Conservation (phyloP, 2,113 vertebrate genomes). For the Peromyscus californicus region DNA sequence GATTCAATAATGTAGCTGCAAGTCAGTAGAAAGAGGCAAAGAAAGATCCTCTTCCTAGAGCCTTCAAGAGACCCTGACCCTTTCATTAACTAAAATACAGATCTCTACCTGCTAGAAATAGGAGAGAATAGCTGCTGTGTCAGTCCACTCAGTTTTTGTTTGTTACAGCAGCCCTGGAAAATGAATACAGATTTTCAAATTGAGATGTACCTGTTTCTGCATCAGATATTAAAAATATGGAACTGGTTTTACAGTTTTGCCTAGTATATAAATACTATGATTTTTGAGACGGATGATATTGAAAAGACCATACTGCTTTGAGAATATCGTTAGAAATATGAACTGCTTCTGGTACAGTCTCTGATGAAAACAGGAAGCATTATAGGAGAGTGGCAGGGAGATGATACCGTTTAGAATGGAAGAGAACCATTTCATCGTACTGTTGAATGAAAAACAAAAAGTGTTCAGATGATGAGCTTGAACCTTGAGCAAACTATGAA, state of each 20-base stretch:
- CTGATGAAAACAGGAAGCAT: background rate
- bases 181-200: background rate
- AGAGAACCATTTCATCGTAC: background rate
- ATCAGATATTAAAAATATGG: background rate
- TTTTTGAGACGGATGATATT: background rate
- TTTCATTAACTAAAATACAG: background rate
- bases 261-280: background rate
- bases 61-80: background rate
- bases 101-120: background rate
- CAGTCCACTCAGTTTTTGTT: background rate
- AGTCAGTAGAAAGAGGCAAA: constrained; percentile 28
- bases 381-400: background rate
- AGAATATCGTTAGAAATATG: background rate
- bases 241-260: background rate
- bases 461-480: background rate
- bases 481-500: background rate
- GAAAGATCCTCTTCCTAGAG: background rate
- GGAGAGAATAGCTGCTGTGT: background rate
- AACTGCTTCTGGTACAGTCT: background rate
- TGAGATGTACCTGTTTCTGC: background rate
- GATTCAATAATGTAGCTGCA: background rate
- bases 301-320: background rate
- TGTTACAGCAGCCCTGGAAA: background rate
- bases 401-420: background rate
- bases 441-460: background rate